These are phyloP conservation scores for Drosophila murphyi DNA, from an alignment of 1,140 invertebrate genomes.

Conservation along the genomic window DNA sequence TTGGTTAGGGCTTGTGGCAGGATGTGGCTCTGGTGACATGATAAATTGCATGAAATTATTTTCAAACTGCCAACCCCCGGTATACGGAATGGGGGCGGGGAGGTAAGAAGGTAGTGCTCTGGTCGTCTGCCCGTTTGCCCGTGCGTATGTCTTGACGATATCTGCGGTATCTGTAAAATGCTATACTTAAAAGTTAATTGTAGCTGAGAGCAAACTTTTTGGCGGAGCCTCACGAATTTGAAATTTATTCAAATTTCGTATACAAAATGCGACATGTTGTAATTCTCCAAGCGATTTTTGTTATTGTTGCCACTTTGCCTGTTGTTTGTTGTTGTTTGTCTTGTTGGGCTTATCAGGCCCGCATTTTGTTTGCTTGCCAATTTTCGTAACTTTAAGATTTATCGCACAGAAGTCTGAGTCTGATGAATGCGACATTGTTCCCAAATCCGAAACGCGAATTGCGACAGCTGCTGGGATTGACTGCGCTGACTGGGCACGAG, in stretches of 20 bases:
- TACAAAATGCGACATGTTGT: constrained; percentile 76
- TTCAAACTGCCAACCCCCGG: constrained; percentile 53
- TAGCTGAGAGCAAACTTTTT: constrained; percentile 67
- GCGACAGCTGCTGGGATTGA: constrained; percentile 58
- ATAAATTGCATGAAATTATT: constrained; percentile 84
- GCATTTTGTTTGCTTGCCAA: constrained; percentile 60
- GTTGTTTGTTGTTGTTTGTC: constrained; percentile 28
- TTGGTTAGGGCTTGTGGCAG: background rate
- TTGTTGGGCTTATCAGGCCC: constrained; percentile 35
- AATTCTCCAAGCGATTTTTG: constrained; percentile 61
- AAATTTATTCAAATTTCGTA: constrained; percentile 79
- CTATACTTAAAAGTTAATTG: constrained; percentile 84
- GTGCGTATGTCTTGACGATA: constrained; percentile 55
- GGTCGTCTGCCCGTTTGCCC: background rate
- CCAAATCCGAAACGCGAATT: constrained; percentile 61
- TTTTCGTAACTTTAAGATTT: constrained; percentile 64
- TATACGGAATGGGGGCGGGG: background rate
- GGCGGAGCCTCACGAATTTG: constrained; percentile 51
- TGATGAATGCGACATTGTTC: constrained; percentile 53
- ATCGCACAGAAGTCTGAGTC: constrained; percentile 35
- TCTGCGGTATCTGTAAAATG: constrained; percentile 80
- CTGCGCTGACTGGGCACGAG: background rate
- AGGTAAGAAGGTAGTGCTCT: too few species aligned
- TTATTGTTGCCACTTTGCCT: constrained; percentile 15
- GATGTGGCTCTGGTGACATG: constrained; percentile 62